Evolutionary conservation across 1,140 invertebrate species (phyloP).

Genomic region (Schlechtendalia chinensis): DNA sequence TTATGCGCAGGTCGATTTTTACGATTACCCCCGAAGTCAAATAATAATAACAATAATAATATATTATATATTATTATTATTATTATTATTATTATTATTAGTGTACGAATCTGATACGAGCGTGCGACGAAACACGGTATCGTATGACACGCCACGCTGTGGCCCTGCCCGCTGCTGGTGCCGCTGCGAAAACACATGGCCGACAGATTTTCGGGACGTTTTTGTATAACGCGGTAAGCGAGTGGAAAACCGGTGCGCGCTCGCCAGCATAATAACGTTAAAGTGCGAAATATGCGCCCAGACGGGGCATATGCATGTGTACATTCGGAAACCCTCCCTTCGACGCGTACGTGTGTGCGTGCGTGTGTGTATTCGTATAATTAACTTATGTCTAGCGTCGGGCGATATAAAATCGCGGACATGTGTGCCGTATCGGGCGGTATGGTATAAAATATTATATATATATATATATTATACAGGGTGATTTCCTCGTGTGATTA

Average conservation of each 20-base stretch:
- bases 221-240: not conserved
- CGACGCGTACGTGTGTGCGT: no score
- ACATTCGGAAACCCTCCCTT: not conserved
- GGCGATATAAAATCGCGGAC: slow-evolving; percentile 43
- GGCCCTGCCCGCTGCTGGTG: not conserved
- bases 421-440: slow-evolving; percentile 17
- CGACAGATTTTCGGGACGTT: slow-evolving; percentile 46
- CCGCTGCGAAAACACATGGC: slow-evolving; percentile 39
- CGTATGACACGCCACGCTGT: slow-evolving; percentile 28
- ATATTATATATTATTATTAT: not conserved
- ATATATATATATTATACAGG: slow-evolving; percentile 1
- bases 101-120: slow-evolving; percentile 27
- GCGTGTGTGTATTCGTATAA: slow-evolving; percentile 17
- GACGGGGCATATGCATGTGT: slow-evolving; percentile 35
- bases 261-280: slow-evolving; percentile 9
- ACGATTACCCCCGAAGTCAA: slow-evolving; percentile 20
- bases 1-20: slow-evolving; percentile 42
- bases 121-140: not conserved
- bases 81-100: slow-evolving; percentile 46
- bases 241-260: not conserved
- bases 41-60: slow-evolving; percentile 11
- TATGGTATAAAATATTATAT: not conserved
- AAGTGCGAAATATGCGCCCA: slow-evolving; percentile 46
- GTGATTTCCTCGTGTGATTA: not conserved
- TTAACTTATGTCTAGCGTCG: slow-evolving; percentile 46